These are phyloP conservation scores for Accipiter virgatus DNA, from an alignment of 2,113 vertebrate species.

Conservation along the genomic window DNA sequence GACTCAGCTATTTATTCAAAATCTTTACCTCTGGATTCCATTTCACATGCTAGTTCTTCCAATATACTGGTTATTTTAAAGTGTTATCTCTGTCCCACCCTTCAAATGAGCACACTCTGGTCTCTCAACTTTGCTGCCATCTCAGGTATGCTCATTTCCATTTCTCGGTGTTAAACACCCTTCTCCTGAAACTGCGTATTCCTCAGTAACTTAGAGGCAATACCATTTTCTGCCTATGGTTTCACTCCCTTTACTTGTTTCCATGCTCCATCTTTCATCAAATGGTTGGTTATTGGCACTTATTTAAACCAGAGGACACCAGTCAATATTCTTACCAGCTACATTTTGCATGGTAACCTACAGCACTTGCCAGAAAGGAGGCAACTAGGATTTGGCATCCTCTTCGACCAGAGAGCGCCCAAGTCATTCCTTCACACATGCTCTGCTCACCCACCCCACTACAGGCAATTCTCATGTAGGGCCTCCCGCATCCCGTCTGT, in stretches of 20 bases:
- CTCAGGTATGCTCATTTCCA: not conserved
- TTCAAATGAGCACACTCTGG: not conserved
- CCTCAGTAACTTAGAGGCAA: not conserved
- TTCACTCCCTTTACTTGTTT: not conserved
- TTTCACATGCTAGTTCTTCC: not conserved
- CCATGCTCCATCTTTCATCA: not conserved
- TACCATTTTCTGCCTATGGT: not conserved
- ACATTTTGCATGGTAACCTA: not conserved
- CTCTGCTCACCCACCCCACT: not conserved
- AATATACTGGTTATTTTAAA: not conserved
- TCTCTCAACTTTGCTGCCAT: not conserved
- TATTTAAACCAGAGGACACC: not conserved
- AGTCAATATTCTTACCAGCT: not conserved
- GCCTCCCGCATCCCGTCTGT: not conserved
- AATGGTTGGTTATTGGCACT: not conserved
- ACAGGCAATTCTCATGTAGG: not conserved
- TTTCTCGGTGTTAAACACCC: not conserved
- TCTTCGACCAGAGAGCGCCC: not conserved
- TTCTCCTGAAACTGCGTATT: not conserved
- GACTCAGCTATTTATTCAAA: not conserved
- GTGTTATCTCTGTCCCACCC: not conserved
- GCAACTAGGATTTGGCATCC: not conserved
- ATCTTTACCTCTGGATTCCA: not conserved
- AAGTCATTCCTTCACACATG: not conserved
- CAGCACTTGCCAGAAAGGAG: not conserved